Conservation (phyloP, 2,113 vertebrate species). For the Archilochus colubris region DNA sequence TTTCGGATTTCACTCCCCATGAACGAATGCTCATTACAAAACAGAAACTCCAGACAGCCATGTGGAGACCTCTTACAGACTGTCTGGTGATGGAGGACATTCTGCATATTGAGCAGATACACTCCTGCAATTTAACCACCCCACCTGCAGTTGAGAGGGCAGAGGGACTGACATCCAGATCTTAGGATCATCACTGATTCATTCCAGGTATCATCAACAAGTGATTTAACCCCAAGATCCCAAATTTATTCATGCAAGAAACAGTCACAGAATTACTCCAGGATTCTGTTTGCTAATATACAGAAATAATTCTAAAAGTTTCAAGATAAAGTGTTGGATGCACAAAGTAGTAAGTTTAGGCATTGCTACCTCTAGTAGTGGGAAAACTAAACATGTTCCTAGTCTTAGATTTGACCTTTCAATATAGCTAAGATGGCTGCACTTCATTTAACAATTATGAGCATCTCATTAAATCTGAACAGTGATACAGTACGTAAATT, state of each 20-base stretch:
- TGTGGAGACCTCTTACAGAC: neutral
- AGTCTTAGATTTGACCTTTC: neutral
- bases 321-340: neutral
- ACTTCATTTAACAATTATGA: neutral
- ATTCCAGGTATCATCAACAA: neutral
- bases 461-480: neutral
- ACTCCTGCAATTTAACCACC: neutral
- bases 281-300: neutral
- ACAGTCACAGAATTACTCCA: fast-evolving
- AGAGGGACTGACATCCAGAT: neutral
- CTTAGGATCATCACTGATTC: neutral
- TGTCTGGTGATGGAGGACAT: neutral
- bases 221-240: neutral
- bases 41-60: neutral
- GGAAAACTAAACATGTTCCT: neutral
- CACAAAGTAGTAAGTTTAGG: neutral
- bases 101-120: fast-evolving
- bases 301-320: neutral
- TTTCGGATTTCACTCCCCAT: neutral
- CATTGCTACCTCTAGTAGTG: neutral
- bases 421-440: neutral
- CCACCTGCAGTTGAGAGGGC: neutral
- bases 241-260: neutral
- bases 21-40: neutral
- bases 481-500: neutral